phyloP scores from a whole-genome alignment of 2,888 invertebrate species.

The Alitta virens region DNA sequence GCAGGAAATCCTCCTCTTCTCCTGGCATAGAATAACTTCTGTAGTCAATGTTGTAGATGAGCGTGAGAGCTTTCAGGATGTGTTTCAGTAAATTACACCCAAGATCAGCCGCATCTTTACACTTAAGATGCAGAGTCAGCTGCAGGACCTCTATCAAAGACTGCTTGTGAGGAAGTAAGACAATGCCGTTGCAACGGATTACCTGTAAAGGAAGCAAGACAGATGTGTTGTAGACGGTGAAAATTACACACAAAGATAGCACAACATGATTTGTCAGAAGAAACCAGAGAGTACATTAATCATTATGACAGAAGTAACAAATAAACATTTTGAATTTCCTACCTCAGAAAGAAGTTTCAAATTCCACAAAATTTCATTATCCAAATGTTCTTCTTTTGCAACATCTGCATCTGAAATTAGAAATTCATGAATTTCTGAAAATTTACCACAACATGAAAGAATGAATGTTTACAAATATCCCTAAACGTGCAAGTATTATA shows the following conservation, averaged over 20 bases:
- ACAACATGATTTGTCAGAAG: too few species aligned
- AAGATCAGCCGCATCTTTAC: constrained; percentile 67
- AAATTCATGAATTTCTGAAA: too few species aligned
- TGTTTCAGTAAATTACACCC: constrained; percentile 67
- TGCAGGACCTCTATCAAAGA: constrained; percentile 69
- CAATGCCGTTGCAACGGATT: constrained; percentile 67
- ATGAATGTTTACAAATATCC: too few species aligned
- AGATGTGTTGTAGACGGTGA: too few species aligned
- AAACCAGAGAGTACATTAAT: too few species aligned
- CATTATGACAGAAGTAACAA: too few species aligned
- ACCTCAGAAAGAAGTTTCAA: constrained; percentile 73
- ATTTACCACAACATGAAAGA: too few species aligned
- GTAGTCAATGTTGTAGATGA: constrained; percentile 66
- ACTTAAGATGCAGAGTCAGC: constrained; percentile 68
- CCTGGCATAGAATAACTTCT: constrained; percentile 65
- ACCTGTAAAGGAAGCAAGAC: constrained; percentile 58
- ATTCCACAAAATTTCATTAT: constrained; percentile 76
- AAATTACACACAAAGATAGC: too few species aligned
- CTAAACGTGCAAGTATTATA: too few species aligned
- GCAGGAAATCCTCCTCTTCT: constrained; percentile 67
- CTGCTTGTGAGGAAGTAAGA: constrained; percentile 68
- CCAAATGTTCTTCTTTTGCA: constrained; percentile 72
- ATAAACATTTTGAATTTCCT: too few species aligned
- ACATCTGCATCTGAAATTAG: constrained; percentile 61
- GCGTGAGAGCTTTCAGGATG: constrained; percentile 64